Percentiles rank a stretch among this genome's conserved stretches.
Conservation (phyloP, 2,113 vertebrate species). For the Pyxicephalus adspersus region DNA sequence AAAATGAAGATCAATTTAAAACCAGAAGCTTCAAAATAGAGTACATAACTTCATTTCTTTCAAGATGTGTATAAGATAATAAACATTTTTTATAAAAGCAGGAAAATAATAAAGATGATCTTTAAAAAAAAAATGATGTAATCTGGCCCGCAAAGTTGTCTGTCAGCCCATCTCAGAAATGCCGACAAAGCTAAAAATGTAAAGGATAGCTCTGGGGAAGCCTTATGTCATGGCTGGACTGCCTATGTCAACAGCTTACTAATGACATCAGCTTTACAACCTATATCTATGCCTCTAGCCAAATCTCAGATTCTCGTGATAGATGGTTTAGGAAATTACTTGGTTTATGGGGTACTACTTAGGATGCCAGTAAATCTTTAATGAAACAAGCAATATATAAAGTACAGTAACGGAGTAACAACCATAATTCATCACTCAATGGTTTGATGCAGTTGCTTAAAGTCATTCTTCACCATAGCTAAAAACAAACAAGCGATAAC, state of each 20-base stretch:
- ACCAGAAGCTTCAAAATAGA: constrained; percentile 5
- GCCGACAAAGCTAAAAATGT: constrained; percentile 13
- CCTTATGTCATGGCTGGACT: constrained; percentile 29
- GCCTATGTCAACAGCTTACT: constrained; percentile 29
- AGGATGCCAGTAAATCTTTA: too few species aligned
- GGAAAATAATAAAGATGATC: constrained; percentile 4
- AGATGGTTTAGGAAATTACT: not conserved
- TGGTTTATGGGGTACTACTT: not conserved
- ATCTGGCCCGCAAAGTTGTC: not conserved
- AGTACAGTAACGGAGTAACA: too few species aligned
- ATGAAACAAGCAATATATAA: too few species aligned
- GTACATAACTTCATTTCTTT: constrained; percentile 6
- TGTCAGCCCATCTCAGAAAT: not conserved
- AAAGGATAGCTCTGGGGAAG: constrained; percentile 11
- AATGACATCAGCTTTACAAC: constrained; percentile 24
- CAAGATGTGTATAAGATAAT: not conserved
- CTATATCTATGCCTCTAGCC: not conserved
- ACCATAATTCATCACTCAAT: too few species aligned
- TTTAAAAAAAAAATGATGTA: constrained; percentile 5
- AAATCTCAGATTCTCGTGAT: not conserved
- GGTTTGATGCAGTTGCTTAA: too few species aligned
- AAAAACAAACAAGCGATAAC: too few species aligned
- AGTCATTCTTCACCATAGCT: too few species aligned
- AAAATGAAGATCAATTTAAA: constrained; percentile 1
- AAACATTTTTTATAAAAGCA: not conserved